Base-by-base conservation (phyloP, 2,797 vertebrate genomes). In the Pelobates cultripes region DNA sequence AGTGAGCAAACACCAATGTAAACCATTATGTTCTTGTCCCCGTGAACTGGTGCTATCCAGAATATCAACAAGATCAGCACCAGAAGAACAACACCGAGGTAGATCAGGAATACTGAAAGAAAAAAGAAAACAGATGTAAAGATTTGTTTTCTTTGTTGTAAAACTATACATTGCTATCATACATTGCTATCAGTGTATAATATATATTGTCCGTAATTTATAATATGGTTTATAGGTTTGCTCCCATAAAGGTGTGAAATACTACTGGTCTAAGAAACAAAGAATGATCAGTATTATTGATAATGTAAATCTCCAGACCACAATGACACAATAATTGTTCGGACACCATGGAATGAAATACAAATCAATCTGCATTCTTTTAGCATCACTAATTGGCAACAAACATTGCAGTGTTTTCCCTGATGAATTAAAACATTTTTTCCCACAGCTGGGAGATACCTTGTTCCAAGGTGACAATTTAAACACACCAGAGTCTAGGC, bases 1-100 rank as follows among this genome's bases (percentile, higher is more conserved):
- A 99, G 91, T 55, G 98, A 99, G 86, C 98, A 99, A 88, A 99
- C 98, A 85, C 95, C 89, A 70, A 98, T 95, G 55, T 98, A 99
- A 85, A 99, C 97, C 96, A 98, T 95, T 84, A 99, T 95, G 91
- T 97, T 98, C 74, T 97, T 96, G 82, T 93, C 90, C 79, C 97
- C 97, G 2, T 94, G 94, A 74, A 92, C 91, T 13, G 97, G 96
- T 43, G 95, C 94, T 9, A 97, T 90, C 96, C 97, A 95, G 85
- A 92, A 91, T 81, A 99, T 97, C 17, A 99, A 93, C 78, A 95
- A 86, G 53, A 96, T 84, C 86, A 99, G 91, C 86, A 95, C 91
- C 80, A 97, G 88, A 57, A 96, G 89, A 88, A 99, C 96, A 85
- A 96, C 68, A 72, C 92, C 90, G 87, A 94, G 89, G 76, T 97